These are phyloP conservation scores for Mastigias papua DNA, from an alignment of 30 jellyfish, hydroid and myxozoan species.

Conservation along the genomic window DNA sequence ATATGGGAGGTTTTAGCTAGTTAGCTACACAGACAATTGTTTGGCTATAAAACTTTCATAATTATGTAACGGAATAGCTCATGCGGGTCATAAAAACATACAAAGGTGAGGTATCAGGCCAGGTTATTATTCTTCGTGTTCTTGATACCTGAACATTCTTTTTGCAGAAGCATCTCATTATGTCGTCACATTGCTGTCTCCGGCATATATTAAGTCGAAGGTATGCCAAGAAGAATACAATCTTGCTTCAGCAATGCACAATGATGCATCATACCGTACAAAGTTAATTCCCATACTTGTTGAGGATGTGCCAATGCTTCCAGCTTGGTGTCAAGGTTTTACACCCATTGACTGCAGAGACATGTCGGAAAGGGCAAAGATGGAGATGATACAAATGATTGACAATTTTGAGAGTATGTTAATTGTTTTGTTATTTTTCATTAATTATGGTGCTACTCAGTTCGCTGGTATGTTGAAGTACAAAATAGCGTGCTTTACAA, in stretches of 20 bases:
- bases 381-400: conserved; percentile 22
- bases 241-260: conserved; percentile 84
- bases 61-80: too few species aligned
- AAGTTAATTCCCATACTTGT: conserved; percentile 63
- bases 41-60: too few species aligned
- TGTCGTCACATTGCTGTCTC: conserved; percentile 87
- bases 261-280: conserved; percentile 73
- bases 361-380: conserved; percentile 27
- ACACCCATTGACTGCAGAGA: conserved; percentile 71
- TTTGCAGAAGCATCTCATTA: conserved; percentile 67
- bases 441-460: neutral
- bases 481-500: too few species aligned
- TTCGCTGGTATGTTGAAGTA: too few species aligned
- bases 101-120: too few species aligned
- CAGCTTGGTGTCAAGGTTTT: conserved; percentile 81
- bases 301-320: conserved; percentile 70
- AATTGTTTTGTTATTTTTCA: neutral
- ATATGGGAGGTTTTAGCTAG: too few species aligned
- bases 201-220: conserved; percentile 77
- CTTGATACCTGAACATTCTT: too few species aligned
- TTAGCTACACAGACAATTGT: too few species aligned
- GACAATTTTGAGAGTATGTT: conserved; percentile 33
- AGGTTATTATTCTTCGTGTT: too few species aligned
- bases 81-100: too few species aligned
- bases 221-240: conserved; percentile 98